Conservation (phyloP, 1,140 invertebrate genomes). For the Solen grandis region DNA sequence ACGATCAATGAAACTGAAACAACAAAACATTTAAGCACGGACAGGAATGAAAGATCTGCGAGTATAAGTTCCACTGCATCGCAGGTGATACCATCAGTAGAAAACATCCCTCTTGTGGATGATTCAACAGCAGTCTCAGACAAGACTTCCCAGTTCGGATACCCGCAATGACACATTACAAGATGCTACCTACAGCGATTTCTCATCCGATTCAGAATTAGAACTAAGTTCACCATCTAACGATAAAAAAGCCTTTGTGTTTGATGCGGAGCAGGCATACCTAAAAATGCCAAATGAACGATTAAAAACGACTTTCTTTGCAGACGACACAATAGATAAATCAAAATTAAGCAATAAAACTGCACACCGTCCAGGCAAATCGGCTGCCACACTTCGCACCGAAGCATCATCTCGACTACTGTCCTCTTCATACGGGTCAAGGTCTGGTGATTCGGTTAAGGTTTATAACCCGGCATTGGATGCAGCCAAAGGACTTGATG, state of each 20-base stretch:
- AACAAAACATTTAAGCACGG: too few species aligned
- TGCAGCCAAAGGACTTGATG: conserved; percentile 2
- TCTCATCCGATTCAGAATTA: conserved; percentile 2
- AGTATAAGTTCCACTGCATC: conserved; percentile 19
- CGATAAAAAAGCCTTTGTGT: too few species aligned
- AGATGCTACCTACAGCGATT: not conserved
- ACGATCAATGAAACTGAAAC: too few species aligned
- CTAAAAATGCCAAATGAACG: too few species aligned
- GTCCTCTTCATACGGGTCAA: conserved; percentile 29
- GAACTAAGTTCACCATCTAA: conserved; percentile 27
- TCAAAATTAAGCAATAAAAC: too few species aligned
- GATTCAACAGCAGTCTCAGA: conserved; percentile 9
- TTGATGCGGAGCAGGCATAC: too few species aligned
- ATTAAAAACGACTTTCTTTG: too few species aligned
- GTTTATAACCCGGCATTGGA: conserved; percentile 20
- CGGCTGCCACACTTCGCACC: not conserved
- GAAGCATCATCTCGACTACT: conserved; percentile 2
- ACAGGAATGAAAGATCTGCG: not conserved
- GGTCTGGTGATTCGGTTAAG: not conserved
- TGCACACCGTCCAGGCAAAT: conserved; percentile 1
- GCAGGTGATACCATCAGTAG: conserved; percentile 32
- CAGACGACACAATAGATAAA: too few species aligned
- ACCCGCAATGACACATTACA: not conserved
- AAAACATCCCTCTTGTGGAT: not conserved
- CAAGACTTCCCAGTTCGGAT: conserved; percentile 7